Evolutionary conservation across 2,888 invertebrate species (phyloP).

Genomic region (Spialia ferax): DNA sequence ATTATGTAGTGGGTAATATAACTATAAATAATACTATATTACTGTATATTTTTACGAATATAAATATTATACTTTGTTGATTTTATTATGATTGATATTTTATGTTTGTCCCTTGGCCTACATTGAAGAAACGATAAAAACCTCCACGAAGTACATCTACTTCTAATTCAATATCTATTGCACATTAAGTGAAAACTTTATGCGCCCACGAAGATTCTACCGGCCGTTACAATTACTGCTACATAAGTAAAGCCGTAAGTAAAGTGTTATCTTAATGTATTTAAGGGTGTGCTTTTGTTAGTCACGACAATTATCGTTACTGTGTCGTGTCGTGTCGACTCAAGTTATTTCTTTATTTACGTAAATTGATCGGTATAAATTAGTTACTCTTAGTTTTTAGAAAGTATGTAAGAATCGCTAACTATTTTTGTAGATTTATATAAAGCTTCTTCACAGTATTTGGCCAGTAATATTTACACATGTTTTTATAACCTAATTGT

Average conservation of each 20-base stretch:
- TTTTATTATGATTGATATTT: background rate
- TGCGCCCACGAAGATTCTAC: constrained; percentile 29
- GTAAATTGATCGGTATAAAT: too few species aligned
- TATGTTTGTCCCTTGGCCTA: background rate
- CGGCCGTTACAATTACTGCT: constrained; percentile 47
- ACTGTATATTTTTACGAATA: too few species aligned
- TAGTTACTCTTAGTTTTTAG: too few species aligned
- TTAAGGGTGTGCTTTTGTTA: constrained; percentile 52
- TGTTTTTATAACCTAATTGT: too few species aligned
- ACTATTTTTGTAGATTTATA: too few species aligned
- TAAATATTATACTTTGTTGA: too few species aligned
- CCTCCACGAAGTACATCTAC: background rate
- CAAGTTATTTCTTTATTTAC: background rate
- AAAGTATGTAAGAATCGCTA: too few species aligned
- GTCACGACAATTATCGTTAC: constrained; percentile 11
- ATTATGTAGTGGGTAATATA: too few species aligned
- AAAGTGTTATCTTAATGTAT: constrained; percentile 71
- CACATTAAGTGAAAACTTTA: constrained; percentile 30
- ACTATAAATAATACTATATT: too few species aligned
- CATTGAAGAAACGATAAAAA: constrained; percentile 7
- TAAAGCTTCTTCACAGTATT: too few species aligned
- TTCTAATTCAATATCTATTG: constrained; percentile 25
- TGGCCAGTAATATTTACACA: too few species aligned
- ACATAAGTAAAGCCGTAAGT: constrained; percentile 57
- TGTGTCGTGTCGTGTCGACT: background rate